Conservation (phyloP, 2,113 vertebrate species). For the Amblyornis subalaris region DNA sequence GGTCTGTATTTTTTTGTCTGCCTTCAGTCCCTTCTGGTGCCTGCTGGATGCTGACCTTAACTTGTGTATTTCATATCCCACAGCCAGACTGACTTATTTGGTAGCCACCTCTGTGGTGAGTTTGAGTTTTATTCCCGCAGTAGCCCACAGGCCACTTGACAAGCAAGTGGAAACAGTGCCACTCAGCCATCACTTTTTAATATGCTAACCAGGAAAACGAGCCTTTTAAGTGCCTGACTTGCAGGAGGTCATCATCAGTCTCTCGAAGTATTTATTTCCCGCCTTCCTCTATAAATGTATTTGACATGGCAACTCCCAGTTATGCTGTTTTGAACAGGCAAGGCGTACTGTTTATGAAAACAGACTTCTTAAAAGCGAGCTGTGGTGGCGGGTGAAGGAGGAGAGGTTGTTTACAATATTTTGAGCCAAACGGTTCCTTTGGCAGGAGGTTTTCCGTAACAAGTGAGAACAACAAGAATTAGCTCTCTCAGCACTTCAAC, state of each 20-base stretch:
- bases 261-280: constrained; percentile 18
- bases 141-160: neutral
- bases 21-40: neutral
- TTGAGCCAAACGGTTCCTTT: constrained; percentile 35
- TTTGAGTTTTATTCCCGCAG: neutral
- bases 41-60: neutral
- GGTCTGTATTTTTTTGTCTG: neutral
- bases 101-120: neutral
- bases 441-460: constrained; percentile 38
- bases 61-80: neutral
- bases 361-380: constrained; percentile 33
- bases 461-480: constrained; percentile 36
- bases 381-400: neutral
- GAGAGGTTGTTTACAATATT: constrained; percentile 30
- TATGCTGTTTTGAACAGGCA: neutral
- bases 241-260: constrained; percentile 39
- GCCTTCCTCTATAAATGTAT: neutral
- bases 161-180: neutral
- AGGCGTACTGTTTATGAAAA: neutral
- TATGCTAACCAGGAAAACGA: neutral
- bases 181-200: neutral
- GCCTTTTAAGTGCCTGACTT: neutral
- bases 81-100: neutral
- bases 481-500: constrained; percentile 10
- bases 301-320: constrained; percentile 20